Evolutionary conservation across 2,888 invertebrate genomes (phyloP), one percentile per base, ranked within the genome.

Genomic region (Drosophila atroscutellata): DNA sequence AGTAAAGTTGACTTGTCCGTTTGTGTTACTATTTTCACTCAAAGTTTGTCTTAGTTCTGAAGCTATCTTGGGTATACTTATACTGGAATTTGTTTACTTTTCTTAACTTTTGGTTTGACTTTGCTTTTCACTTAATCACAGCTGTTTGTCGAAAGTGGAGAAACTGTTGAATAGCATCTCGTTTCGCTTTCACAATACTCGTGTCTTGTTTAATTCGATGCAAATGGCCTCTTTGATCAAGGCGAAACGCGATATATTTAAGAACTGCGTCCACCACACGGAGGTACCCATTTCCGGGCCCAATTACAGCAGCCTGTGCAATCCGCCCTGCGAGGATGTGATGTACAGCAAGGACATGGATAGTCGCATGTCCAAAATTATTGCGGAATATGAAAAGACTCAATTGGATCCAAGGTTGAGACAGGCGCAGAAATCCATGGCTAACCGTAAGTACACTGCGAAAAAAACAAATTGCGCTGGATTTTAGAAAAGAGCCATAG

Each of bases 91-190:
- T 7, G 1, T 24, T 8, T 45, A 24, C 3, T 15, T 20, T 45
- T 15, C 20, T 4, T 7, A 15, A 20, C 13, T 13, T 20, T 20
- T 45, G 3, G 13, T 13, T 15, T 45, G 20, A 7, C 13, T 15
- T 45, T 20, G n/a, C 5, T 15, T 6, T 20, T 7, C 2, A 5
- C 9, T 1, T 24, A 52, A 8, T 34, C 39, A 8, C 68, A 92
- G 92, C 4, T 87, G 90, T 37, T 69, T 89, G 3, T 89, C 91
- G 1, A 81, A 86, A 57, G 88, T 92, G 3, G 92, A 93, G 52
- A 76, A 89, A 18, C 73, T 92, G 4, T 28, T 91, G 28, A 71
- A 73, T 11, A 80, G 83, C 13, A 73, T 92, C 47, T 61, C 68
- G 5, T 91, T 90, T 32, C 90, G 89, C n/a, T 83, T 80, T 4